Evolutionary conservation across 37 sponge, comb jelly and placozoan genomes (phyloP), one percentile per base, ranked within the genome.

Genomic region (Cliona cf. orientalis): DNA sequence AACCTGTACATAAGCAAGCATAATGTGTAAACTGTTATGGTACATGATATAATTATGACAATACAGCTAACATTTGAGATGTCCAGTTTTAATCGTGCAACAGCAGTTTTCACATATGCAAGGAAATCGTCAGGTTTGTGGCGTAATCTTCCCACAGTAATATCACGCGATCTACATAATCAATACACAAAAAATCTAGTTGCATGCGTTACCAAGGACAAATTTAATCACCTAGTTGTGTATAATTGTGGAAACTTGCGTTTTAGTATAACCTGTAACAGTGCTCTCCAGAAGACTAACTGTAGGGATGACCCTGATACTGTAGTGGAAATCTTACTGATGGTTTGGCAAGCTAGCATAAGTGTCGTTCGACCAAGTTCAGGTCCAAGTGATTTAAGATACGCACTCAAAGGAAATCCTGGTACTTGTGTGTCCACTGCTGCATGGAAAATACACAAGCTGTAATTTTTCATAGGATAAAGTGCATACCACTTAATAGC

Each of bases 361-460:
- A 83, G 69, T 5, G 78, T 56, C 21, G 32, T 88, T 23, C 83
- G 69, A 25, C 83, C 89, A 28, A 87, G 38, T 6, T 37, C 23
- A 36, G 65, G 56, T 0, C 39, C 29, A 3, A 31, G 2, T 36
- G 40, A 22, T 33, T 32, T 46, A n/a, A 87, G 64, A 45, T 61
- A 75, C 25, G 39, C 0, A 39, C 88, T 81, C 45, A 87, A 33
- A 37, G 88, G 88, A 42, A 87, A 87, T 19, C 88, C 88, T 2
- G 58, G 53, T 1, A 23, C 1, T 40, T 9, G 29, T 57, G 56
- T 21, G 37, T 66, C 3, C 55, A 49, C 36, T 37, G 77, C 34
- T 57, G 58, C 37, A 76, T 34, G 9, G 25, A n/a, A 21, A 69
- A 34, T 35, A 64, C 33, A 64, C 28, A 41, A 34, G 34, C 28